Conservation (phyloP, 1,140 invertebrate species). For the Trypoxylus dichotomus region DNA sequence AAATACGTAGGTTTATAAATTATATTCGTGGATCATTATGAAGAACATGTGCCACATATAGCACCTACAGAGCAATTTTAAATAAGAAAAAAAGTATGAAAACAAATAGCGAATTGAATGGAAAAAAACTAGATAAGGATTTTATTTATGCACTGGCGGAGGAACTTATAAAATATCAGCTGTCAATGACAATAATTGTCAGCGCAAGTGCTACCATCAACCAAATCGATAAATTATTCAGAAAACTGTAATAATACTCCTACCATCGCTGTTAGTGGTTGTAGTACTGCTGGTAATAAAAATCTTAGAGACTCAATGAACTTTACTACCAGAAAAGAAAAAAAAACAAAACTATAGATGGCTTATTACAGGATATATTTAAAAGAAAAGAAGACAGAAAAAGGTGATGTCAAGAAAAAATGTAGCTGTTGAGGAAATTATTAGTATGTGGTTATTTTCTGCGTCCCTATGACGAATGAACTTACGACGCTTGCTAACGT, state of each 20-base stretch:
- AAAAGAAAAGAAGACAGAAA: not conserved
- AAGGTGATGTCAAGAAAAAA: too few relatives aligned
- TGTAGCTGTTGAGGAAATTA: too few relatives aligned
- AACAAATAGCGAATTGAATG: conserved; percentile 17
- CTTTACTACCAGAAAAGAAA: not conserved
- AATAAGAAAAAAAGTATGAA: conserved; percentile 32
- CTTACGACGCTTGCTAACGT: too few relatives aligned
- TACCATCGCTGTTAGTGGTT: not conserved
- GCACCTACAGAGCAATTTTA: conserved; percentile 34
- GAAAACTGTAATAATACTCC: not conserved
- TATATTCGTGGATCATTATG: conserved; percentile 34
- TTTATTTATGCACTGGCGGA: not conserved
- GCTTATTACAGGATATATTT: not conserved
- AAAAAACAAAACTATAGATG: not conserved
- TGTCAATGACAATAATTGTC: conserved; percentile 14
- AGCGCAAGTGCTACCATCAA: not conserved
- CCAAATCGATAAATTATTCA: not conserved
- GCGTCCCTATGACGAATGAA: too few relatives aligned
- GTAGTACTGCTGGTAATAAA: too few relatives aligned
- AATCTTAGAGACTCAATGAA: not conserved
- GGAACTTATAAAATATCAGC: conserved; percentile 27
- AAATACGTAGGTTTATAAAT: too few relatives aligned
- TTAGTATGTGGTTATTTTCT: too few relatives aligned
- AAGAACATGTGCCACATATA: conserved; percentile 9
- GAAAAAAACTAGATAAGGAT: not conserved